A percentile compares a stretch with the other conserved stretches of the same genome.
These are phyloP conservation scores for Myxocyprinus asiaticus DNA, from an alignment of 2,113 vertebrate species.

Conservation along the genomic window DNA sequence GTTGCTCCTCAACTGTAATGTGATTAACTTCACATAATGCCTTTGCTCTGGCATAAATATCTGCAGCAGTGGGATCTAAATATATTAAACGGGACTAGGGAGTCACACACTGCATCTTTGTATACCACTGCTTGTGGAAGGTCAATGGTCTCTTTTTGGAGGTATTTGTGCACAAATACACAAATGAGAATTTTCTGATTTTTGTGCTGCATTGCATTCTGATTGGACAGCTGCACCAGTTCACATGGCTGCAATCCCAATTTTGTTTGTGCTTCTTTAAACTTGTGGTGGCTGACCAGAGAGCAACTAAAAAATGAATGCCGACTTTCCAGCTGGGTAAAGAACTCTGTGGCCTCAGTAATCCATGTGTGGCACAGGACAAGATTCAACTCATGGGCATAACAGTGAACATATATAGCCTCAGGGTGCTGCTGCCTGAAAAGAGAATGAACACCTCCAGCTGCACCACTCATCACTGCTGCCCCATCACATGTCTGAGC, in stretches of 20 bases:
- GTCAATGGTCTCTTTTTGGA: too few species aligned
- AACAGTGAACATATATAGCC: too few species aligned
- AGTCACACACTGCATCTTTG: conserved; percentile 49
- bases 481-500: too few species aligned
- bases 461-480: too few species aligned
- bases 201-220: conserved; percentile 5
- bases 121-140: conserved; percentile 39
- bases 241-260: conserved; percentile 34
- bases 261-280: too few species aligned
- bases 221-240: conserved; percentile 32
- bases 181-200: conserved; percentile 37
- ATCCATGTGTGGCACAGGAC: not conserved
- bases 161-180: conserved; percentile 40
- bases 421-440: too few species aligned
- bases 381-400: too few species aligned
- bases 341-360: conserved; percentile 29
- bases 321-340: conserved; percentile 24
- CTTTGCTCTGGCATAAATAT: too few species aligned
- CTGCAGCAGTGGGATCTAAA: conserved; percentile 43
- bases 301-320: conserved; percentile 24
- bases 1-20: too few species aligned
- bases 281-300: not conserved
- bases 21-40: too few species aligned
- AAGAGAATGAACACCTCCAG: too few species aligned
- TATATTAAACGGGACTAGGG: conserved; percentile 34